Evolutionary conservation across 2,113 vertebrate genomes (phyloP).

Genomic region (Lipophrys pholis): DNA sequence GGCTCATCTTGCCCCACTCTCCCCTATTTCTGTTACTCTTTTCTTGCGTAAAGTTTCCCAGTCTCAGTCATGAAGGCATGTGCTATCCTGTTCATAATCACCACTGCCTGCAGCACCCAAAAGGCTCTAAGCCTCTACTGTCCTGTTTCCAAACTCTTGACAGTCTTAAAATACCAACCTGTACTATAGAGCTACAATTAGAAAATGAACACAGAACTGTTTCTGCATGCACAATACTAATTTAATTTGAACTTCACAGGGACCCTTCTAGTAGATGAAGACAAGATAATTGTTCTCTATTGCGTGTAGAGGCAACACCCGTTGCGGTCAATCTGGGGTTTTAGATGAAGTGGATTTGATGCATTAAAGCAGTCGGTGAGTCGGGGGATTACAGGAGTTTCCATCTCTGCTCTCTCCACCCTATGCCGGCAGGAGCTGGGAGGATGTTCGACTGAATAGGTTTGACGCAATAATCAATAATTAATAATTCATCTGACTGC

Average conservation of each 20-base stretch:
- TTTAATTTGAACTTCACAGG: constrained; percentile 26
- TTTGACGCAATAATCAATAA: no score
- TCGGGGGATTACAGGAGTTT: no score
- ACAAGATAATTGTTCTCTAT: neutral
- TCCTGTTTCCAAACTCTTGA: constrained; percentile 38
- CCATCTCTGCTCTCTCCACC: no score
- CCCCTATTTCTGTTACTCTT: constrained; percentile 4
- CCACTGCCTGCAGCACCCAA: constrained; percentile 54
- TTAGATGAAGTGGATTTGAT: neutral
- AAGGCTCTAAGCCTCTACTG: constrained; percentile 36
- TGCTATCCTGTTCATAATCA: constrained; percentile 65
- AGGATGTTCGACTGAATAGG: no score
- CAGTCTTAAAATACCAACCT: constrained; percentile 41
- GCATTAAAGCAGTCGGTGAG: no score
- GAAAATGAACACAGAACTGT: constrained; percentile 23
- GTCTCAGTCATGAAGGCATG: constrained; percentile 51
- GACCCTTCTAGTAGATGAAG: neutral
- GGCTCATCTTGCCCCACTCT: no score
- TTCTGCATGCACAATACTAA: neutral
- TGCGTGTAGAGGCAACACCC: neutral
- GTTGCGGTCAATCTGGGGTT: constrained; percentile 1
- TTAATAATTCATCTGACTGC: no score
- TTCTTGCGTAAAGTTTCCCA: constrained; percentile 21
- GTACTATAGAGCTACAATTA: constrained; percentile 26
- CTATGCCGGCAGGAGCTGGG: no score